Base-by-base conservation (phyloP, 2,113 vertebrate genomes). In the Ceratotherium simum region DNA sequence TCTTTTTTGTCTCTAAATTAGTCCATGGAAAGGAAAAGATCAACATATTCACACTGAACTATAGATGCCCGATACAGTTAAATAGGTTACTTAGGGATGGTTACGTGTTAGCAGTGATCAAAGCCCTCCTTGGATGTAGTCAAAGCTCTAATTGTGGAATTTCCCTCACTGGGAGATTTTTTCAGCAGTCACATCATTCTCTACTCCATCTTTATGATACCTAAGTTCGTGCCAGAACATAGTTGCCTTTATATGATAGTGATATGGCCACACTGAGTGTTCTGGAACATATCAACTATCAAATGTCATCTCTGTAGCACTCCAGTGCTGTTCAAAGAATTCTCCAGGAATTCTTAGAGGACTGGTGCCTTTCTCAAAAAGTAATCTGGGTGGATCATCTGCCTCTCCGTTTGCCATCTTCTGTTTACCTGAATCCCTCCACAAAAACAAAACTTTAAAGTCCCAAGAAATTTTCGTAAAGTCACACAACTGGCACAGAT, bases 391-490 rank as follows among this genome's bases (percentile, higher is more conserved):
- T 72, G 3, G 9, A 33, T 42, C 46, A 3, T 69, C 70, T 92
- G 84, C 70, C 25, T 90, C 12, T 78, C 60, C n/a, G n/a, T 89
- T 39, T 79, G 60, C 51, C 80, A 64, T 21, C 48, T 85, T 94
- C 27, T 79, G 33, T 62, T 97, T 65, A 82, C 51, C 56, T 86
- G 29, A 93, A 36, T 80, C 20, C 17, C 73, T 42, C 33, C 67
- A 85, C 33, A 89, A 60, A 92, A 96, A 36, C 2, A 76, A 69
- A 88, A 70, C n/a, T 67, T 92, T 8, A 88, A 95, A 91, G 13
- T 33, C 33, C 46, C 14, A 65, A 54, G 48, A 78, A 76, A 64
- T 51, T 69, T 96, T 39, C 54, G 12, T 36, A 62, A 69, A 20
- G 42, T 93, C 83, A 92, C 31, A 96, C 8, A 72, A 90, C 33